Evolutionary conservation across 2,113 vertebrate genomes (phyloP).

Genomic region (Xenopus borealis): DNA sequence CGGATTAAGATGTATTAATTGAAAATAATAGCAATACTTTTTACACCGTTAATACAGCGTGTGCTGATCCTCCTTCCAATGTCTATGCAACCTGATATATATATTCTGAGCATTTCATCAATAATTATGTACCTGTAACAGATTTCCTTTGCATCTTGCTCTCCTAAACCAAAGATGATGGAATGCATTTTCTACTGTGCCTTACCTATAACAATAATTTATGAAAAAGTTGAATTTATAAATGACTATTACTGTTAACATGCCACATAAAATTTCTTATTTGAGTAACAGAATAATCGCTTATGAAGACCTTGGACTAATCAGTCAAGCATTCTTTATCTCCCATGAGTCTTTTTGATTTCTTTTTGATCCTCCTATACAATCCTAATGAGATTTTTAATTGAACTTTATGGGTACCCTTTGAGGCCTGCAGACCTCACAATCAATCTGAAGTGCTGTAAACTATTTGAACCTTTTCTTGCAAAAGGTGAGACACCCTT

Average conservation of each 20-base stretch:
- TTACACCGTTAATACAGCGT: too few relatives aligned
- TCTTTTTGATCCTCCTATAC: constrained; percentile 57
- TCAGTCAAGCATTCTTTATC: constrained; percentile 54
- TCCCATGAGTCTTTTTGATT: constrained; percentile 51
- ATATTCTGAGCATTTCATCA: too few relatives aligned
- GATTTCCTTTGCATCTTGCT: too few relatives aligned
- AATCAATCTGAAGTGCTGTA: constrained; percentile 45
- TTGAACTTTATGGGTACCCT: constrained; percentile 57
- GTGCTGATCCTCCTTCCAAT: too few relatives aligned
- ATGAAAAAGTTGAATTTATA: not conserved
- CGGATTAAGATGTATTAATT: too few relatives aligned
- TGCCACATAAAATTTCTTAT: constrained; percentile 9
- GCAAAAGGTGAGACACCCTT: constrained; percentile 49
- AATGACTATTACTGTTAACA: constrained; percentile 16
- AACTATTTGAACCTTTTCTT: constrained; percentile 50
- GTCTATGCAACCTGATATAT: too few relatives aligned
- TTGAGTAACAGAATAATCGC: constrained; percentile 54
- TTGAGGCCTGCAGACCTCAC: constrained; percentile 57
- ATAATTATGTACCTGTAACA: too few relatives aligned
- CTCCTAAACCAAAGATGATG: not conserved
- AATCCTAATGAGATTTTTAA: constrained; percentile 62
- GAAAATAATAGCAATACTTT: too few relatives aligned
- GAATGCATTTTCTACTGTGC: not conserved
- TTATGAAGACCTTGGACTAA: constrained; percentile 63
- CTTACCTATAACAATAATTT: constrained; percentile 15